These are phyloP conservation scores for Rotaria sp. DNA, from an alignment of 2,888 invertebrate genomes.

Conservation along the genomic window DNA sequence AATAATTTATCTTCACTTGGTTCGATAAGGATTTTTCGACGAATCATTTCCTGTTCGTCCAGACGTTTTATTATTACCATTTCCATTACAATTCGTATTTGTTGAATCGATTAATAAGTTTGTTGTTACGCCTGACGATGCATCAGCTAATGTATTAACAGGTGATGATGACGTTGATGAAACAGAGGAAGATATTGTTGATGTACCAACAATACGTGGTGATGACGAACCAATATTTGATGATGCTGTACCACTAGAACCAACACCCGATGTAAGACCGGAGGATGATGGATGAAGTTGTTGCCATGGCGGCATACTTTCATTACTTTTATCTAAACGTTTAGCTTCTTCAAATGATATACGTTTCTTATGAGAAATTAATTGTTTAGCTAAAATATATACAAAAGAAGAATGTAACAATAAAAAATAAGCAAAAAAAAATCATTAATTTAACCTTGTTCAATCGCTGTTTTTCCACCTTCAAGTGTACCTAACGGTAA, in stretches of 20 bases:
- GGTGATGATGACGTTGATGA: neutral
- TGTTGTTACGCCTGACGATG: neutral
- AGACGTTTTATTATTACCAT: neutral
- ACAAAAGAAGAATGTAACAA: neutral
- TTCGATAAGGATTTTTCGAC: neutral
- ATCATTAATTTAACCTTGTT: conserved; percentile 31
- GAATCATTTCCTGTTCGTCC: neutral
- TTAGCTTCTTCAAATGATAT: conserved; percentile 41
- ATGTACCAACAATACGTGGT: neutral
- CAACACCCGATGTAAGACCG: neutral
- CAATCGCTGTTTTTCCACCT: conserved; percentile 40
- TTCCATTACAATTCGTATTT: neutral
- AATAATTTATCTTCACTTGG: conserved; percentile 13
- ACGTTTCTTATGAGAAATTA: conserved; percentile 31
- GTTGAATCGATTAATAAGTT: neutral
- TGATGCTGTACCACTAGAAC: neutral
- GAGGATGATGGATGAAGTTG: neutral
- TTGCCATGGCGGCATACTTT: conserved; percentile 39
- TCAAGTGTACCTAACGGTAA: conserved; percentile 39
- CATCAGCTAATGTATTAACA: neutral
- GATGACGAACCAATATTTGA: neutral
- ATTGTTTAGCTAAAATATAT: conserved; percentile 30
- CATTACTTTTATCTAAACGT: conserved; percentile 40
- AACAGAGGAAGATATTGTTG: neutral
- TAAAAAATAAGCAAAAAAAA: neutral